phyloP scores from a whole-genome alignment of 35 echinoderm and acorn worm species.

The Lytechinus variegatus region DNA sequence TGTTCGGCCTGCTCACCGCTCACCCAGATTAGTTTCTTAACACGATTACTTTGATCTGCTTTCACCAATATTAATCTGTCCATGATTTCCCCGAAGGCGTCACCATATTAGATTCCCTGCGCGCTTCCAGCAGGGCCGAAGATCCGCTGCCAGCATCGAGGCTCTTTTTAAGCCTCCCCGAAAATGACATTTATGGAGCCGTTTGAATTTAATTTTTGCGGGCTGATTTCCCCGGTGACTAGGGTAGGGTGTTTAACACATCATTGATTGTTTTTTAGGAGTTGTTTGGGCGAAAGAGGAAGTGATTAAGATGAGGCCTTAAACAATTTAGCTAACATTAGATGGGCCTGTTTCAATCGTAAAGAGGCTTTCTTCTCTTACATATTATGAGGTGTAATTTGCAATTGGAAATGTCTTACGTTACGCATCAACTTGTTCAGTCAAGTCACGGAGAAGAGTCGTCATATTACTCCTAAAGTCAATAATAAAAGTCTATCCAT shows the following conservation, averaged over 20 bases:
- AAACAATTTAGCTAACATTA: constrained; percentile 29
- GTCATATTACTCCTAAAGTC: not conserved
- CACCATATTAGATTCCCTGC: constrained; percentile 38
- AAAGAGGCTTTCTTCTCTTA: not conserved
- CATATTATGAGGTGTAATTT: not conserved
- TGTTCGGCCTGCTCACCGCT: constrained; percentile 27
- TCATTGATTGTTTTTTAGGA: constrained; percentile 47
- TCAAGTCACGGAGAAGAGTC: not conserved
- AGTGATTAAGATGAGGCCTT: constrained; percentile 17
- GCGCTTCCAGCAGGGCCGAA: constrained; percentile 3
- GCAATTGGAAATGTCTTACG: not conserved
- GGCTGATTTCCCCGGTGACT: constrained; percentile 37
- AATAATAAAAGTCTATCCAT: not conserved
- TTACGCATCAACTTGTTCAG: not conserved
- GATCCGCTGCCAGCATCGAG: not conserved
- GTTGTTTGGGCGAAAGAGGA: constrained; percentile 31
- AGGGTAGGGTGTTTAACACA: constrained; percentile 29
- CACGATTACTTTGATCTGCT: constrained; percentile 54
- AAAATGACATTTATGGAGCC: constrained; percentile 57
- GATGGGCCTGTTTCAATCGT: not conserved
- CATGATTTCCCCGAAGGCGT: constrained; percentile 44
- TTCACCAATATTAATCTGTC: constrained; percentile 55
- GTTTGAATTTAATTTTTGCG: constrained; percentile 51
- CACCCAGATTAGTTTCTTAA: constrained; percentile 44
- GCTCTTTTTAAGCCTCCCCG: constrained; percentile 38